These are phyloP conservation scores for Berghia stephanieae DNA, from an alignment of 1,140 invertebrate species.

Conservation along the genomic window DNA sequence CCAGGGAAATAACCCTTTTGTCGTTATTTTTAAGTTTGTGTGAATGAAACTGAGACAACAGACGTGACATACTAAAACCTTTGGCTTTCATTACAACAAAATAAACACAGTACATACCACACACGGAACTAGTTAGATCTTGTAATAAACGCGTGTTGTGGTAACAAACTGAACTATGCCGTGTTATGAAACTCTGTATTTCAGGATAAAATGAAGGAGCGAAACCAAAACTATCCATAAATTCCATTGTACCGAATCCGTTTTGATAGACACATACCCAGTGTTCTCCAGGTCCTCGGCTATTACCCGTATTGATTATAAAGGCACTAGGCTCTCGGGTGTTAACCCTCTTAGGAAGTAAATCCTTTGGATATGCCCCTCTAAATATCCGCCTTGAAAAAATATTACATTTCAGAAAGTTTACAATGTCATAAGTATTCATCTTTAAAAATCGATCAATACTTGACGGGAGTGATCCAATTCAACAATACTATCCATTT, in stretches of 20 bases:
- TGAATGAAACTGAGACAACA: no score
- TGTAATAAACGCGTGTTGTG: neutral
- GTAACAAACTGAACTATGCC: neutral
- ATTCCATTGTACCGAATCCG: neutral
- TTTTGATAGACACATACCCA: neutral
- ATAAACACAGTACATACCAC: no score
- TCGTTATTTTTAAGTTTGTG: no score
- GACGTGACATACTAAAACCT: no score
- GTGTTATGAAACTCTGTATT: neutral
- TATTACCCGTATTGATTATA: neutral
- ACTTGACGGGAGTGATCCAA: neutral
- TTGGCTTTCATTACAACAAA: no score
- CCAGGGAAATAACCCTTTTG: no score
- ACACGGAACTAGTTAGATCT: neutral
- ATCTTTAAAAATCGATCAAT: no score
- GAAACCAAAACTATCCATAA: slow-evolving; percentile 13
- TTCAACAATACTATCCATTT: neutral
- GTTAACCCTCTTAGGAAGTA: neutral
- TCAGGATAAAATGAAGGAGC: neutral
- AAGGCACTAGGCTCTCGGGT: neutral
- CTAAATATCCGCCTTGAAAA: neutral
- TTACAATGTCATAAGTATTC: neutral
- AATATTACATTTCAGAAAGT: no score
- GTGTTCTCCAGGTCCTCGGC: neutral
- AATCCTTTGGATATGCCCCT: neutral